Evolutionary conservation across 2,797 vertebrate genomes (phyloP).

Genomic region (Vultur gryphus): DNA sequence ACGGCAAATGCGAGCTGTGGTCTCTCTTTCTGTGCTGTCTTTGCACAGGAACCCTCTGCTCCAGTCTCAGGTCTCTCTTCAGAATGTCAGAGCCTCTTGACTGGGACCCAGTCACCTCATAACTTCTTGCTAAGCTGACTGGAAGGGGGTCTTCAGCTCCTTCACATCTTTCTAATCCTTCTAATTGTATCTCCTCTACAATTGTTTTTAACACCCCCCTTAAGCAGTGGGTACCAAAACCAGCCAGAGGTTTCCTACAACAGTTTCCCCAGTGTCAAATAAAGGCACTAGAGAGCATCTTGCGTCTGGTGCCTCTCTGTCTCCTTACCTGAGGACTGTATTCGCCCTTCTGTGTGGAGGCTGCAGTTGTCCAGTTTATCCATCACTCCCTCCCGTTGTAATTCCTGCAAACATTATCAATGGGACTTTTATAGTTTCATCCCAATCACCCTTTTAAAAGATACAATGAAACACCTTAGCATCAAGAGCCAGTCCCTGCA

Average conservation of each 20-base stretch:
- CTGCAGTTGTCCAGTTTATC: neutral
- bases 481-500: neutral
- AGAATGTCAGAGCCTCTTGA: neutral
- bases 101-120: neutral
- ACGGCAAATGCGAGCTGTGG: rapidly evolving
- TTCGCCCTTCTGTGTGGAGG: rapidly evolving
- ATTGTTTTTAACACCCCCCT: neutral
- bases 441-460: neutral
- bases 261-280: rapidly evolving
- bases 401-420: neutral
- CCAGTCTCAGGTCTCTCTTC: neutral
- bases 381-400: neutral
- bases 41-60: neutral
- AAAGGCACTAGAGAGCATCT: neutral
- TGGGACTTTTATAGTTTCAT: neutral
- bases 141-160: neutral
- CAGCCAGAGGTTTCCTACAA: neutral
- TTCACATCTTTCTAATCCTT: neutral
- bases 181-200: neutral
- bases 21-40: rapidly evolving
- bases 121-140: neutral
- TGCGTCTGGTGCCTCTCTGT: neutral
- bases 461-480: neutral
- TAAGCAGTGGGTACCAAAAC: neutral
- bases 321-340: neutral